These are phyloP conservation scores for Electrona antarctica DNA, from an alignment of 2,113 vertebrate genomes.

Conservation along the genomic window DNA sequence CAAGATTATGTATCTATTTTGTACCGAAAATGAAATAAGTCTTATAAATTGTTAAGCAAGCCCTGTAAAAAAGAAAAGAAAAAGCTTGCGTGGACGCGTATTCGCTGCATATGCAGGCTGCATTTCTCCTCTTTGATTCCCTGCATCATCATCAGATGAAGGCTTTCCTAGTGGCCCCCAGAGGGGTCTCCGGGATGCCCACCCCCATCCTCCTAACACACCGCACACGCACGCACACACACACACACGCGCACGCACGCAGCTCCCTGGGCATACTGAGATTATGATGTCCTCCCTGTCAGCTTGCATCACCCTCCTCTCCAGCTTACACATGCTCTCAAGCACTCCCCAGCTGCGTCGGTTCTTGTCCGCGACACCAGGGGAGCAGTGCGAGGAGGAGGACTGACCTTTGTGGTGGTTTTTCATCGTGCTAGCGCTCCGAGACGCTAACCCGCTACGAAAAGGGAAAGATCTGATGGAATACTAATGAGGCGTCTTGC, in stretches of 20 bases:
- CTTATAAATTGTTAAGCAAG: too few relatives aligned
- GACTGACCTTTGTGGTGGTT: constrained; percentile 63
- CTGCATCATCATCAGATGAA: constrained; percentile 44
- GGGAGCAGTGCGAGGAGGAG: constrained; percentile 38
- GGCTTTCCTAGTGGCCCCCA: constrained; percentile 55
- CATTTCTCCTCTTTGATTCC: constrained; percentile 54
- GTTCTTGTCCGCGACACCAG: constrained; percentile 48
- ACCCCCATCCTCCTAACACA: constrained; percentile 25
- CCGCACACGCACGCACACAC: too few relatives aligned
- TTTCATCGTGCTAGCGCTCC: constrained; percentile 30
- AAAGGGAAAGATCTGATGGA: constrained; percentile 49
- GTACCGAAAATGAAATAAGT: too few relatives aligned
- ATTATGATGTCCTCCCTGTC: constrained; percentile 42
- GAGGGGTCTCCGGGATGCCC: constrained; percentile 39
- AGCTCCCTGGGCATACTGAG: constrained; percentile 35
- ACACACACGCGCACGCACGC: too few relatives aligned
- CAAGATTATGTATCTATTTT: too few relatives aligned
- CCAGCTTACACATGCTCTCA: constrained; percentile 45
- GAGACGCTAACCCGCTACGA: constrained; percentile 68
- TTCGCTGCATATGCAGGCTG: constrained; percentile 23
- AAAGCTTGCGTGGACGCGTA: constrained; percentile 33
- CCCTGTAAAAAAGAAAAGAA: too few relatives aligned
- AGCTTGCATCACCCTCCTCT: constrained; percentile 53
- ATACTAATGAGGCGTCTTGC: constrained; percentile 65
- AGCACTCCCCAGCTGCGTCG: constrained; percentile 52